These are phyloP conservation scores for Mnemiopsis leidyi DNA, from an alignment of 37 sponge, comb jelly and placozoan species.

Conservation along the genomic window DNA sequence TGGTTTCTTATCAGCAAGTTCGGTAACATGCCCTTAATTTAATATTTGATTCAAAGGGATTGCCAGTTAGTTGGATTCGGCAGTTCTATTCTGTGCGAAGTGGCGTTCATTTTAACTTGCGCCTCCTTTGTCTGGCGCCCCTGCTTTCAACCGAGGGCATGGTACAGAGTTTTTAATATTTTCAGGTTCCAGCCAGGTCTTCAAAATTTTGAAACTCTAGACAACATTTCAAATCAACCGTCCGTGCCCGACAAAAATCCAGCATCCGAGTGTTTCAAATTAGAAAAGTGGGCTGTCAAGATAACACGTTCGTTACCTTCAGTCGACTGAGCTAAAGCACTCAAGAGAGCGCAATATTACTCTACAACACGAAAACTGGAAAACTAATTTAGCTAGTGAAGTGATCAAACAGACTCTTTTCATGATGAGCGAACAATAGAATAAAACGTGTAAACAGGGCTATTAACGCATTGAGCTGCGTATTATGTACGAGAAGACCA, in stretches of 20 bases:
- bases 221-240: background rate
- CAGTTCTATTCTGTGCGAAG: slow-evolving; percentile 45
- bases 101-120: background rate
- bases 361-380: background rate
- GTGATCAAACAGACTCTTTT: background rate
- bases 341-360: background rate
- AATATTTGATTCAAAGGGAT: slow-evolving; percentile 41
- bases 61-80: slow-evolving; percentile 14
- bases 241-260: background rate
- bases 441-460: background rate
- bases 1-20: slow-evolving; percentile 57
- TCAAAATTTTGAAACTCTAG: background rate
- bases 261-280: background rate
- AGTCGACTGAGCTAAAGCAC: too few relatives aligned
- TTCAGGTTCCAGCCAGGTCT: background rate
- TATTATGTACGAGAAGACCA: too few relatives aligned
- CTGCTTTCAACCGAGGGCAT: background rate
- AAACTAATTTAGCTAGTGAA: background rate
- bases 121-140: background rate
- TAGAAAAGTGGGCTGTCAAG: background rate
- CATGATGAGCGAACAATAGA: background rate
- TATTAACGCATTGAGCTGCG: background rate
- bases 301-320: too few relatives aligned
- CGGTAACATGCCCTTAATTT: slow-evolving; percentile 60
- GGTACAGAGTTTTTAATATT: background rate